A percentile compares a stretch with the other conserved stretches of the same genome.
These are phyloP conservation scores for honey bee (Apis mellifera) DNA, from an alignment of 1,140 invertebrate species.

Conservation along the genomic window Amel_HAv3.1 CM009941.2:9714501-9715000, in stretches of 20 bases:
- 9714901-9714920: too few species aligned
- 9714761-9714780: not conserved
- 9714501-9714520: not conserved
- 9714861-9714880: too few species aligned
- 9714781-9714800: not conserved
- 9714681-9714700: not conserved
- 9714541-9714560: slow-evolving; percentile 30
- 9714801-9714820: not conserved
- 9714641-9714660: too few species aligned
- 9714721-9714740: not conserved
- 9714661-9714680: too few species aligned
- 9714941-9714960: too few species aligned
- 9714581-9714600: not conserved
- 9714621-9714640: slow-evolving; percentile 4
- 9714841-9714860: not conserved
- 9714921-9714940: too few species aligned
- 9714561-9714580: not conserved
- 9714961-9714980: too few species aligned
- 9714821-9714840: not conserved
- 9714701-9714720: not conserved
- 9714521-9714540: slow-evolving; percentile 27
- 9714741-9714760: not conserved
- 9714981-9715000: too few species aligned
- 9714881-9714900: too few species aligned
- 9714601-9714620: not conserved